Base-by-base conservation (phyloP, 2,797 vertebrate genomes). In the Myripristis murdjan region DNA sequence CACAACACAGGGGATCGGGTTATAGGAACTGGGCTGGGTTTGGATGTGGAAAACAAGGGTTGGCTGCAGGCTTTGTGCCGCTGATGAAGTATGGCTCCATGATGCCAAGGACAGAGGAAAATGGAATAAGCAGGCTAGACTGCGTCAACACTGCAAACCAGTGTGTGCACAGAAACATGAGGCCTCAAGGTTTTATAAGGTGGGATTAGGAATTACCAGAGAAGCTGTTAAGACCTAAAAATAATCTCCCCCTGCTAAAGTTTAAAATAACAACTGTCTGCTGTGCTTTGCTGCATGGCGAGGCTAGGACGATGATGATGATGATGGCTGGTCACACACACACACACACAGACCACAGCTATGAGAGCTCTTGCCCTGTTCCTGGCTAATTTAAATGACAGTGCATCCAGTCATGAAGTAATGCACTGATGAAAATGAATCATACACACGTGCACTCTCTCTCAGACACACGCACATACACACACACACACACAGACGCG, bases 1-100 rank as follows among this genome's bases (percentile, higher is more conserved):
- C 91, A 93, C 91, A 93, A 92, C 88, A 93, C 71, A 91, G 64
- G 69, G 60, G 68, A 72, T 49, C 61, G 74, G 75, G 79, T 90
- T 91, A 81, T 73, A 87, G 77, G 74, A 75, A 76, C 51, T 55
- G 80, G 84, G 69, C 71, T 76, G 76, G 85, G 77, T 78, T 84
- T 87, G 84, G 75, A 90, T 71, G 78, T 73, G 78, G 83, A 91
- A 90, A 87, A 83, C 69, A 86, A 67, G 70, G 59, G 64, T 73
- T 90, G 88, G 85, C 82, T 84, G 81, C 79, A 87, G 86, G 82
- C 82, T 80, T 62, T 65, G 62, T 73, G 75, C 52, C 59, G 61
- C 80, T 87, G 79, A 83, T 86, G 83, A 85, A 86, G 80, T 79
- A 84, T 68, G 68, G 48, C 66, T 79, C 28, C 20, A 10, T 44